Conservation (phyloP, 1,140 invertebrate species). For the Archivesica marissinica region DNA sequence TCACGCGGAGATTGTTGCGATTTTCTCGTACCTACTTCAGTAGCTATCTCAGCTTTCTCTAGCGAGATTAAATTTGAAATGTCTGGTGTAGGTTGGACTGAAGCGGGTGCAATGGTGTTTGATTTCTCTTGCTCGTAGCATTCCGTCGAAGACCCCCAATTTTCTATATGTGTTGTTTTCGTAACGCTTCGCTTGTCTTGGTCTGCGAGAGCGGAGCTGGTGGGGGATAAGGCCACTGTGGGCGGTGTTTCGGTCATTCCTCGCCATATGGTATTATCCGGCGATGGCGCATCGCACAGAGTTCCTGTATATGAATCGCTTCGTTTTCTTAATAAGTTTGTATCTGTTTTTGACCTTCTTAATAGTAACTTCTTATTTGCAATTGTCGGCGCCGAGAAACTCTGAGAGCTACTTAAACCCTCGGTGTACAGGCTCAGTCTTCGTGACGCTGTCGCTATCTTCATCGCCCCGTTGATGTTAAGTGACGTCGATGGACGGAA, state of each 20-base stretch:
- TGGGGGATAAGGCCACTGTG: constrained; percentile 51
- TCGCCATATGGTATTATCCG: constrained; percentile 40
- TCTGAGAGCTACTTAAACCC: constrained; percentile 40
- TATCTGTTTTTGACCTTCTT: constrained; percentile 50
- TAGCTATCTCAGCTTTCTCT: not conserved
- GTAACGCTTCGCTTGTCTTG: constrained; percentile 2
- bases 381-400: not conserved
- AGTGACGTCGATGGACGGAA: constrained; percentile 67
- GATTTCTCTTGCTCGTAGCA: constrained; percentile 30
- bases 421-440: constrained; percentile 68
- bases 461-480: constrained; percentile 74
- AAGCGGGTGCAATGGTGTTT: constrained; percentile 14
- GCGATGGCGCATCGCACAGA: constrained; percentile 72
- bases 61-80: constrained; percentile 62
- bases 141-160: constrained; percentile 21
- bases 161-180: not conserved
- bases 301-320: constrained; percentile 76
- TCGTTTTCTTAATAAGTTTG: constrained; percentile 55
- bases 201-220: constrained; percentile 53
- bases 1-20: constrained; percentile 35
- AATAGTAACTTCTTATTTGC: constrained; percentile 28
- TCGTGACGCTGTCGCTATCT: constrained; percentile 77
- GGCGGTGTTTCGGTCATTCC: constrained; percentile 54
- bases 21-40: constrained; percentile 53
- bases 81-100: constrained; percentile 12